These are phyloP conservation scores for Asteroscopus sphinx DNA, from an alignment of 2,888 invertebrate genomes.

Conservation along the genomic window DNA sequence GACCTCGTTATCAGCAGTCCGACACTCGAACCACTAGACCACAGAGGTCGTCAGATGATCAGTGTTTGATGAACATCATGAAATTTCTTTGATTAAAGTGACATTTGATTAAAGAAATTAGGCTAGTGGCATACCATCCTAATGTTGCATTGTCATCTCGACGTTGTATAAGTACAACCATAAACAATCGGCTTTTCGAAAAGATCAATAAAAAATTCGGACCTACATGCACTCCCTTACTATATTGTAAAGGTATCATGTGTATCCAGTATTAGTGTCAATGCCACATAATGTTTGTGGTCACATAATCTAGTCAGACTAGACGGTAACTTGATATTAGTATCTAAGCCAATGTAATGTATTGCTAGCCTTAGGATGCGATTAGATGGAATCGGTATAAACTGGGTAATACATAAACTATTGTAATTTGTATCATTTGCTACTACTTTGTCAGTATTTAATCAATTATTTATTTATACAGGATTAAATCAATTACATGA, in stretches of 20 bases:
- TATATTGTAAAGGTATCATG: slow-evolving; percentile 56
- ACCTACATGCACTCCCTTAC: slow-evolving; percentile 19
- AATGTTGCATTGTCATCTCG: neutral
- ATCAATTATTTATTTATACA: no score
- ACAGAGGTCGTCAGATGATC: no score
- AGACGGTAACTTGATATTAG: slow-evolving; percentile 78
- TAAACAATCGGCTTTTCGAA: neutral
- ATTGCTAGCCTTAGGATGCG: slow-evolving; percentile 47
- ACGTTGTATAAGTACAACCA: no score
- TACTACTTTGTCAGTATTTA: neutral
- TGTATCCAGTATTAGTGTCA: slow-evolving; percentile 80
- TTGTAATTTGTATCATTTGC: neutral
- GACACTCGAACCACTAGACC: no score
- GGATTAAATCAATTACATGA: no score
- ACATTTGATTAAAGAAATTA: no score
- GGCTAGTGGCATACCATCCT: no score
- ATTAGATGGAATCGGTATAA: slow-evolving; percentile 41
- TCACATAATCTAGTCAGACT: slow-evolving; percentile 74
- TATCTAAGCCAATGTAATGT: slow-evolving; percentile 58
- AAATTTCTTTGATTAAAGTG: no score
- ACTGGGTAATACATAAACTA: slow-evolving; percentile 7
- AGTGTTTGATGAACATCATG: no score
- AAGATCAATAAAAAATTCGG: slow-evolving; percentile 13
- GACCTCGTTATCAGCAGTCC: no score
- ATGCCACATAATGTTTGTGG: slow-evolving; percentile 82